Evolutionary conservation across 2,888 invertebrate species (phyloP), one percentile per base, ranked within the genome.

Genomic region (Malthinus seriepunctatus): DNA sequence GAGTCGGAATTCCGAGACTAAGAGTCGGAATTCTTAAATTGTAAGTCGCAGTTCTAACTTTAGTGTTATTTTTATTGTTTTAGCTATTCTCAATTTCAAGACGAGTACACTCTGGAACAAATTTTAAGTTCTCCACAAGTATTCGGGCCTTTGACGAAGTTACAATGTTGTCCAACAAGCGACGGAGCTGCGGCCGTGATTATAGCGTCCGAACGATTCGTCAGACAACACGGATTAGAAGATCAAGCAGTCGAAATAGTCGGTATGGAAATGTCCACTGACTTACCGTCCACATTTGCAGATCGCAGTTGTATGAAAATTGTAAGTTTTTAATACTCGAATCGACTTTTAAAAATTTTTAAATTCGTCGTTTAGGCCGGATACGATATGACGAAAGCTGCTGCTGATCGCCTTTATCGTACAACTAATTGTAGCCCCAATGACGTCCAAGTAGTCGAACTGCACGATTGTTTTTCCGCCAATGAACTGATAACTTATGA

Each of bases 401-500:
- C 97, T 34, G 87, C 93, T 0, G 84, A 89, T 51, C 86, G 85
- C 9, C 76, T 94, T 1, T 95, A 90, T 69, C 78, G 83, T 6
- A 90, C 91, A 75, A 86, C 93, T 47, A 88, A 88, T 42, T 81
- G 87, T 51, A 87, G 83, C 46, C 91, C 95, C 0, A 82, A 83
- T 47, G 93, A 97, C 73, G 90, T 97, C 1, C 88, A 97, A 79
- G 96, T 97, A 0, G 87, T 98, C 5, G 99, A 99, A 76, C 82
- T 99, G 23, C 99, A 99, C 71, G 99, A 99, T 77, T 99, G 99
- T 78, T 99, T 99, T 78, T 95, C 97, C 5, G 90, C 94, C 5
- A 99, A 99, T 77, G 99, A 99, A 77, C 80, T 99, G 65, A 90
- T 99, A 52, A 97, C 97, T 0, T 99, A 99, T 71, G 98, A 99